Evolutionary conservation across 2,888 invertebrate species (phyloP).

Genomic region (Aphodius sticticus): DNA sequence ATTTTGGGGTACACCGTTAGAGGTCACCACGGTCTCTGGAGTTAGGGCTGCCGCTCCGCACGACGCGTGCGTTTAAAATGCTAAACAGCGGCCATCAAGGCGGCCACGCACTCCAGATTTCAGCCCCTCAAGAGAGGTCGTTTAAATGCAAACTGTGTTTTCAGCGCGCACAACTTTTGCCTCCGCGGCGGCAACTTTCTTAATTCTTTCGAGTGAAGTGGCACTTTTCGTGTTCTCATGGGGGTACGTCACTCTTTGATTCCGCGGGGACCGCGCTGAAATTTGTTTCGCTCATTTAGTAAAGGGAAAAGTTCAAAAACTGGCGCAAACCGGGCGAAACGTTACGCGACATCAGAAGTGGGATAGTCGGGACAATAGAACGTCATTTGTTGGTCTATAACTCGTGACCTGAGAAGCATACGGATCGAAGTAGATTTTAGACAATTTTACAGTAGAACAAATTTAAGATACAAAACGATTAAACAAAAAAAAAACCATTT

Average conservation of each 20-base stretch:
- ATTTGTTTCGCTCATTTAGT: not conserved
- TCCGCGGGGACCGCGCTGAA: not conserved
- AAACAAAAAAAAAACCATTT: too few species aligned
- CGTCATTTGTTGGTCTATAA: too few species aligned
- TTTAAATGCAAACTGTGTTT: conserved; percentile 51
- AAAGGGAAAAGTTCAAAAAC: not conserved
- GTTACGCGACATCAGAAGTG: too few species aligned
- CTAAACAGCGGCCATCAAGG: conserved; percentile 41
- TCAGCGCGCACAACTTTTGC: conserved; percentile 42
- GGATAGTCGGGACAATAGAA: too few species aligned
- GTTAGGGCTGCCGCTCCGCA: not conserved
- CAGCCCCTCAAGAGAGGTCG: conserved; percentile 34
- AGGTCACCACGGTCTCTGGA: not conserved
- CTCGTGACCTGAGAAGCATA: too few species aligned
- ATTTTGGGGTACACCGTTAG: not conserved
- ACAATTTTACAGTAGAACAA: too few species aligned
- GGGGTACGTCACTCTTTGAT: not conserved
- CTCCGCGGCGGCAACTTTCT: conserved; percentile 46
- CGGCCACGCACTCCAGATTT: conserved; percentile 26
- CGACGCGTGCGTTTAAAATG: conserved; percentile 40
- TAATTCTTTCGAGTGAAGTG: conserved; percentile 43
- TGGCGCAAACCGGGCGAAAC: not conserved
- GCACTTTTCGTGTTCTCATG: conserved; percentile 8
- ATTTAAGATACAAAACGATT: too few species aligned
- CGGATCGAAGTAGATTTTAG: too few species aligned